Base-by-base conservation (phyloP, 2,113 vertebrate species). In the Rhinoderma darwinii region DNA sequence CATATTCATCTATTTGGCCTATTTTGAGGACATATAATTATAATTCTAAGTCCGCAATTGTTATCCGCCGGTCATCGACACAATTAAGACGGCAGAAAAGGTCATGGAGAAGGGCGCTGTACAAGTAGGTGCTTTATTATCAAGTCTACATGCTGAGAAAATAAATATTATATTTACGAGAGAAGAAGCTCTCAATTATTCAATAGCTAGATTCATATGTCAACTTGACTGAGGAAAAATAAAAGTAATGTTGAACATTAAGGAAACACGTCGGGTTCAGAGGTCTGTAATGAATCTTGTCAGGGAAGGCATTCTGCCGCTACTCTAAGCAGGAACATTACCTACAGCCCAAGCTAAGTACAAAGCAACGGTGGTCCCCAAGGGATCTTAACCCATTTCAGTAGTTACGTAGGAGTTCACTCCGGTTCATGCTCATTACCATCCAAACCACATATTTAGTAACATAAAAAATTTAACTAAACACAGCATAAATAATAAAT, bases 221-320 rank as follows among this genome's bases (percentile, higher is more conserved):
- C 88, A 91, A 25, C 81, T 86, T 89, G 83, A 89, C 76, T 84
- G 22, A 87, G 83, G 66, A 82, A 87, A 84, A 89, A 86, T 87
- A 87, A 88, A 89, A 93, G 79, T 43, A 47, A 89, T 87, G 44
- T n/a, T 87, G 82, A 54, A 88, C 89, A 92, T 91, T 93, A 91
- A 91, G 88, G 90, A 92, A 92, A 91, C 75, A 89, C 44, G 90
- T 87, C 84, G 88, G 84, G 89, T 91, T 92, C 88, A 91, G 88
- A 92, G 89, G 90, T 91, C 89, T 92, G 85, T 89, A 93, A 93
- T 93, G 93, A 93, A 92, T 94, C 90, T 92, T 93, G 89, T 92
- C 91, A 93, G 86, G 0, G 4, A 75, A 88, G 54, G 79, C 73
- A 44, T 32, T 82, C 84, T 54, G 43, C 59, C 72, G 91, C 83